Percentiles rank a stretch among this genome's conserved stretches.
phyloP scores from a whole-genome alignment of 2,888 invertebrate species.

The Chaetogeoica ovagalla region DNA sequence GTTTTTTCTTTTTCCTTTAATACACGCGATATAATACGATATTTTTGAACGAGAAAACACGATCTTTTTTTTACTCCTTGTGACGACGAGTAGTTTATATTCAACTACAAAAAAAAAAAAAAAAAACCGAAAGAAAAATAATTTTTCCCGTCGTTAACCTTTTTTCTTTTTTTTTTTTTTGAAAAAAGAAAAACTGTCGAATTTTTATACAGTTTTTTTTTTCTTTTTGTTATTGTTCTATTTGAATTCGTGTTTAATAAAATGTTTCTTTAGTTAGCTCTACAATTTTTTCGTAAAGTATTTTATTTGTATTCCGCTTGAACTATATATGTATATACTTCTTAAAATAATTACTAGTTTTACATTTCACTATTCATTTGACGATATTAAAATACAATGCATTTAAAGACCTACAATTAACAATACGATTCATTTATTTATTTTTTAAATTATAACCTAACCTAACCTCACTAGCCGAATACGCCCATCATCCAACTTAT shows the following conservation, averaged over 20 bases:
- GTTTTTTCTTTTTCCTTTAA: too few species aligned
- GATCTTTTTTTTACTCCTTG: background rate
- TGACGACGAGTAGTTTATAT: slow-evolving; percentile 1
- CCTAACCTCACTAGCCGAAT: too few species aligned
- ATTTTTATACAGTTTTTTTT: background rate
- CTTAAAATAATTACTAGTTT: too few species aligned
- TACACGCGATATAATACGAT: background rate
- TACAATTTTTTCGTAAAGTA: background rate
- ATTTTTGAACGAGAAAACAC: background rate
- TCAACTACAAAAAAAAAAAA: slow-evolving; percentile 8
- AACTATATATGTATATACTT: too few species aligned
- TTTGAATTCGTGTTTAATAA: background rate
- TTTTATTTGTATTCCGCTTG: too few species aligned
- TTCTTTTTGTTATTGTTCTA: background rate
- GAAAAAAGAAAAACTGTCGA: background rate
- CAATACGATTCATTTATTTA: too few species aligned
- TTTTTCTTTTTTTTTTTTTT: background rate
- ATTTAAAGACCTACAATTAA: too few species aligned
- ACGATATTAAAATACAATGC: too few species aligned
- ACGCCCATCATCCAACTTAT: too few species aligned
- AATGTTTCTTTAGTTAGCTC: slow-evolving; percentile 11
- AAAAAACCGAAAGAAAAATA: background rate
- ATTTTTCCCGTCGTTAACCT: background rate
- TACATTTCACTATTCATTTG: too few species aligned
- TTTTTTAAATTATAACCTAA: too few species aligned